These are phyloP conservation scores for Fistularia commersonii DNA, from an alignment of 2,797 vertebrate genomes.

Conservation along the genomic window DNA sequence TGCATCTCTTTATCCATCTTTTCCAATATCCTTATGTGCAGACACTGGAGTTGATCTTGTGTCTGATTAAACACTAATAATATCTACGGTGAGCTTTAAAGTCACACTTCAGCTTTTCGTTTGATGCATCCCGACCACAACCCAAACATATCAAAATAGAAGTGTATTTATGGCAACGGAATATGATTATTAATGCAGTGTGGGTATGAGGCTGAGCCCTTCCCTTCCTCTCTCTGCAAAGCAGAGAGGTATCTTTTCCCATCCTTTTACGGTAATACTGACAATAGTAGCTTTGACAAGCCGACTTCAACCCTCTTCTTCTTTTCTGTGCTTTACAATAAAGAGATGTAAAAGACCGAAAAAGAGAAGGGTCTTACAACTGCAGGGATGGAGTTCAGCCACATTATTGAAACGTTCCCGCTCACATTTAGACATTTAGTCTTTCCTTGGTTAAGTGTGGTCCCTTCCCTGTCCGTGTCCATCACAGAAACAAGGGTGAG, in stretches of 20 bases:
- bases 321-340: neutral
- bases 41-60: too few relatives aligned
- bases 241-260: neutral
- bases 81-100: neutral
- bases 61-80: too few relatives aligned
- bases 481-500: too few relatives aligned
- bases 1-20: too few relatives aligned
- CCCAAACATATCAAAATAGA: neutral
- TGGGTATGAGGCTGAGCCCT: neutral
- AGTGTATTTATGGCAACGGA: neutral
- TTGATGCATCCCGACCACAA: neutral
- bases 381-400: constrained; percentile 3
- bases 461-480: neutral
- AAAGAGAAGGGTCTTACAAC: constrained; percentile 5
- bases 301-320: constrained; percentile 8
- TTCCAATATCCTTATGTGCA: too few relatives aligned
- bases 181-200: constrained; percentile 5
- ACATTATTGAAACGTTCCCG: constrained; percentile 9
- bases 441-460: neutral
- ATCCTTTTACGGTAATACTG: constrained; percentile 1
- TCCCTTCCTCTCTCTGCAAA: neutral
- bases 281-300: constrained; percentile 11
- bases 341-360: constrained; percentile 9
- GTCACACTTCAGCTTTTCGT: neutral
- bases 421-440: too few relatives aligned